Evolutionary conservation across 1,140 invertebrate species (phyloP).

Genomic region (Acromyrmex echinatior): DNA sequence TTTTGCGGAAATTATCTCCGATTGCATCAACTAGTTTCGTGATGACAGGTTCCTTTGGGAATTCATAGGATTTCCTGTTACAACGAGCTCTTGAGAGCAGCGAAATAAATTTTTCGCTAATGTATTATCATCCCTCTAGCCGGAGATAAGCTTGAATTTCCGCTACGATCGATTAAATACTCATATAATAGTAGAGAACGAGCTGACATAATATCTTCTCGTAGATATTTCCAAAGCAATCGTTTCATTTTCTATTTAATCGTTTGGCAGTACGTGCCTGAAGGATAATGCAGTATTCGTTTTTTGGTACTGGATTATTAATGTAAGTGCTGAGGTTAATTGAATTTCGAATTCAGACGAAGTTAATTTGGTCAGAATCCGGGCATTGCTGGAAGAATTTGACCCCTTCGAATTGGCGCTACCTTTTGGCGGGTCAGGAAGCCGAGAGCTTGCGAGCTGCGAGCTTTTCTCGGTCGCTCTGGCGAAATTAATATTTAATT

Average conservation of each 20-base stretch:
- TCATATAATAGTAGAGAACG: not conserved
- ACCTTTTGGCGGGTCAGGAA: conserved; percentile 67
- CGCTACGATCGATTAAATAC: conserved; percentile 4
- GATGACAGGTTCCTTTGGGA: conserved; percentile 11
- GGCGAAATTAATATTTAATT: conserved; percentile 85
- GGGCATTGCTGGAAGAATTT: conserved; percentile 62
- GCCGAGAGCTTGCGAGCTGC: conserved; percentile 77
- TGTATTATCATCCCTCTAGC: not conserved
- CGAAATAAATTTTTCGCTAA: conserved; percentile 19
- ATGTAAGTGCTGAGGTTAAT: conserved; percentile 79
- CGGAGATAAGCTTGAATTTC: conserved; percentile 14
- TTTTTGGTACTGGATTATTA: conserved; percentile 76
- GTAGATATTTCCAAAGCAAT: conserved; percentile 8
- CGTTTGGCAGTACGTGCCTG: not conserved
- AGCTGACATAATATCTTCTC: not conserved
- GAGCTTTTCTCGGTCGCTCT: conserved; percentile 73
- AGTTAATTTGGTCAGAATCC: conserved; percentile 67
- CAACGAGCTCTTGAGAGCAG: not conserved
- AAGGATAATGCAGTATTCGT: not conserved
- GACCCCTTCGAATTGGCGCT: conserved; percentile 61
- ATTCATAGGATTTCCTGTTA: conserved; percentile 29
- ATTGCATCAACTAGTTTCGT: not conserved
- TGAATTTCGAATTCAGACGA: conserved; percentile 80
- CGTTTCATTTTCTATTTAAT: conserved; percentile 17
- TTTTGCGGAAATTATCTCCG: conserved; percentile 35